Conservation (phyloP, 2,113 vertebrate species). For the Hymenochirus boettgeri region DNA sequence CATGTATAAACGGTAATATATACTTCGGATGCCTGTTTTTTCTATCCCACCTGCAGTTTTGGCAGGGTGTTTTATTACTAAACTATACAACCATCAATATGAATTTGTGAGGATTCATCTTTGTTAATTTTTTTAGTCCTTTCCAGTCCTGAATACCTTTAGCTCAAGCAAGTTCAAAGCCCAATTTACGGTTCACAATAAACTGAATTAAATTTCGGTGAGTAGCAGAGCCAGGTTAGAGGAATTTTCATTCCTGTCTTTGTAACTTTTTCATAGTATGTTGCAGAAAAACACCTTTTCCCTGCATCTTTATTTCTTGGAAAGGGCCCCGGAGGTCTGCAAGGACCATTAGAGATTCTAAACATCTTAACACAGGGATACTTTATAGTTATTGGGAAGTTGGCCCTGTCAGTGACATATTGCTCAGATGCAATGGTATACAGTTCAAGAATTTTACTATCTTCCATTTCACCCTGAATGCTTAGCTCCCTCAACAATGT, state of each 20-base stretch:
- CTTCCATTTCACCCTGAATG: too few species aligned
- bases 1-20: too few species aligned
- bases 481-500: background rate
- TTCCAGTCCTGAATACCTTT: background rate
- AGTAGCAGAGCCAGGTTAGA: constrained; percentile 7
- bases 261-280: background rate
- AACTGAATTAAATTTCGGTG: background rate
- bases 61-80: too few species aligned
- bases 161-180: constrained; percentile 9
- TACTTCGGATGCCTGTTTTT: too few species aligned
- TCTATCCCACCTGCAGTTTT: too few species aligned
- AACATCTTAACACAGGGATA: background rate
- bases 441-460: background rate
- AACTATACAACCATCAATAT: constrained; percentile 2
- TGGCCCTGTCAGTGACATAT: background rate
- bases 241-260: background rate
- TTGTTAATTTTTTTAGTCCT: background rate
- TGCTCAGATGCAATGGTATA: background rate
- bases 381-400: background rate
- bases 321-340: too few species aligned
- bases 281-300: background rate
- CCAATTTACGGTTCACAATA: constrained; percentile 4
- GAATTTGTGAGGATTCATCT: background rate
- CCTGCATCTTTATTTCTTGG: background rate
- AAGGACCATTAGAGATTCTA: background rate